Base-by-base conservation (phyloP, 2,888 invertebrate species). In the Poecilus cupreus region DNA sequence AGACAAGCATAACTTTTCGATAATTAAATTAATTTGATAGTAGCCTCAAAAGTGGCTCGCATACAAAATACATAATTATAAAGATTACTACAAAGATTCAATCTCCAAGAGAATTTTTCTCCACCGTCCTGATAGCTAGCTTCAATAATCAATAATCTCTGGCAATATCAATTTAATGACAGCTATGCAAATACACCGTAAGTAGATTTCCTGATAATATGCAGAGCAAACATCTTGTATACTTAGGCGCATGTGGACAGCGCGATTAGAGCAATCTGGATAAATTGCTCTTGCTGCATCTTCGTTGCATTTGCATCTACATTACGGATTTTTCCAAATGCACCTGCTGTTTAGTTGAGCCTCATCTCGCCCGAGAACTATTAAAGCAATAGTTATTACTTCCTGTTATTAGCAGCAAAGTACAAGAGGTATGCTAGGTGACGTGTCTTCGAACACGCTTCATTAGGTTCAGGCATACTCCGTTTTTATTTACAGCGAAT, bases 371-470 rank as follows among this genome's bases (percentile, higher is more conserved):
- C 20, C 10, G 10, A 20, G 11, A 18, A 54, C 54, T 54, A 22
- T 54, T 54, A 54, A 60, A 60, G 24, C 24, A 26, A 60, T 60
- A 26, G 60, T 60, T 60, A 60, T 60, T 60, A 22, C 60, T 60
- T 60, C 60, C 60, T 60, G 60, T 26, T 60, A 60, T 60, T 60
- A 60, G 24, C 13, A 1, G 54, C 49, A n/a, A 49, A 49, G 13
- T 32, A 18, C 49, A 0, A 43, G 11, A n/a, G 3, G 43, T 43
- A n/a, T 43, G 43, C n/a, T n/a, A 43, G 3, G 10, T 11, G 43
- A 43, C 43, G 43, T n/a, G 43, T 32, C 32, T 32, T 32, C 32
- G 32, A 54, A 20, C 54, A 54, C 54, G 20, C 54, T 20, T 13
- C 4, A 22, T 20, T 54, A 54, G 20, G 18, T 32, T 2, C 2